phyloP scores from a whole-genome alignment of 2,113 vertebrate genomes.

The Notiomystis cincta region DNA sequence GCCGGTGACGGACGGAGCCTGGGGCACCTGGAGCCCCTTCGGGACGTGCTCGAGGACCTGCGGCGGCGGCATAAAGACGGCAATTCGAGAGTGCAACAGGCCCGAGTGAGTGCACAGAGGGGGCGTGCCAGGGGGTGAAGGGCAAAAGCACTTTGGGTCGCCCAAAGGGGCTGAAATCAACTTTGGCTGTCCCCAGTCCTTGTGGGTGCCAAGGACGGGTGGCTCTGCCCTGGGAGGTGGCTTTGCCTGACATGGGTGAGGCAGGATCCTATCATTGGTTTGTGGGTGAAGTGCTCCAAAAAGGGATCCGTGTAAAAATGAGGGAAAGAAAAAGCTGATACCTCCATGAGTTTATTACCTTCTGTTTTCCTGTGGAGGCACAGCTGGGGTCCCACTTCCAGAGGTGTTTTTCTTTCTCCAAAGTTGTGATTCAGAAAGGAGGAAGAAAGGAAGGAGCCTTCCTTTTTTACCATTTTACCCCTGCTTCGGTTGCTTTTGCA shows the following conservation, averaged over 20 bases:
- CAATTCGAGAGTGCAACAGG: conserved; percentile 90
- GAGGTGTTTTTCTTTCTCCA: not conserved
- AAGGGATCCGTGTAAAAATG: accelerated
- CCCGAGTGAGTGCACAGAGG: conserved; percentile 81
- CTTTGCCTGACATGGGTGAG: not conserved
- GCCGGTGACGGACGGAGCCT: conserved; percentile 82
- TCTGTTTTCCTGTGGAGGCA: not conserved
- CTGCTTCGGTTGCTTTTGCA: not conserved
- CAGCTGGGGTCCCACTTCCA: not conserved
- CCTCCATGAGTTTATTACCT: not conserved
- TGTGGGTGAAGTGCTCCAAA: not conserved
- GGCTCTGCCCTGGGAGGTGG: not conserved
- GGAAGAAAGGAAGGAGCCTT: not conserved
- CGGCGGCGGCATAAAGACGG: conserved; percentile 91
- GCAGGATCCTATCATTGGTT: not conserved
- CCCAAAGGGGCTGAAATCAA: not conserved
- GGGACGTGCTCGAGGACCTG: conserved; percentile 93
- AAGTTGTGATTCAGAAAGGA: not conserved
- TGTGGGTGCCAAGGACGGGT: accelerated
- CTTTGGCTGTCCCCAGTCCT: no score
- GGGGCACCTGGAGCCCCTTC: conserved; percentile 95
- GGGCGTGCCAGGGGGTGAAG: accelerated
- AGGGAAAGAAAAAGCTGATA: not conserved
- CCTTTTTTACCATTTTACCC: not conserved
- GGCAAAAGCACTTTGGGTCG: not conserved